Evolutionary conservation across 2,797 vertebrate species (phyloP), one percentile per base, ranked within the genome.

Genomic region (Spondyliosoma cantharus): DNA sequence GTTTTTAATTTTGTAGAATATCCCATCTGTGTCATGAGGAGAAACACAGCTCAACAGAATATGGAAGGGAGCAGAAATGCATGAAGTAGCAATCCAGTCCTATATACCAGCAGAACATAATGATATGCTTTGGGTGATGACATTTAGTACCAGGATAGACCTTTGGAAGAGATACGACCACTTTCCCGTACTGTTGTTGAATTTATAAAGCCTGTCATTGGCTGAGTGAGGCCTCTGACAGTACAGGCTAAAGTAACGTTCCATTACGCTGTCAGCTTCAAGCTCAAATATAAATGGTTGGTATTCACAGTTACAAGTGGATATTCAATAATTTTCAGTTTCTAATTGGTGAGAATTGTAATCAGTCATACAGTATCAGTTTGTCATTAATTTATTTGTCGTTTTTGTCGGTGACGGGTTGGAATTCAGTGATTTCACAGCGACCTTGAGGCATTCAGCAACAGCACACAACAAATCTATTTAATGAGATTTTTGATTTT

Each of bases 211-310:
- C 16, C 12, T 46, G 29, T 81, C 42, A 73, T 43, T 73, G 76
- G 67, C 22, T 62, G 71, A 66, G 37, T 20, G 63, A 79, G 59
- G 19, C 43, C 74, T 84, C 76, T 80, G 78, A 72, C 74, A 71
- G 14, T 9, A 42, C 5, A 0, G 16, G 42, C 50, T 72, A 25
- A 60, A 73, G 71, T 24, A 81, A 49, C 76, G 46, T 87, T 82
- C 83, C 74, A 87, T 88, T 79, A 85, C 58, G 4, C 76, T 82
- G 70, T 86, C 76, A 85, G 54, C 68, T 73, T 71, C 42, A 71
- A 62, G 50, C 56, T 74, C 45, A 17, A 15, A 73, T 56, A 66
- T 78, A 63, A 73, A 24, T 70, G 49, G 52, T 65, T 43, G 32
- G 58, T 29, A 45, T 58, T 86, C 73, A 75, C 78, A 50, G 57